Evolutionary conservation across 2,888 invertebrate species (phyloP).

Genomic region (Eupithecia exiguata): DNA sequence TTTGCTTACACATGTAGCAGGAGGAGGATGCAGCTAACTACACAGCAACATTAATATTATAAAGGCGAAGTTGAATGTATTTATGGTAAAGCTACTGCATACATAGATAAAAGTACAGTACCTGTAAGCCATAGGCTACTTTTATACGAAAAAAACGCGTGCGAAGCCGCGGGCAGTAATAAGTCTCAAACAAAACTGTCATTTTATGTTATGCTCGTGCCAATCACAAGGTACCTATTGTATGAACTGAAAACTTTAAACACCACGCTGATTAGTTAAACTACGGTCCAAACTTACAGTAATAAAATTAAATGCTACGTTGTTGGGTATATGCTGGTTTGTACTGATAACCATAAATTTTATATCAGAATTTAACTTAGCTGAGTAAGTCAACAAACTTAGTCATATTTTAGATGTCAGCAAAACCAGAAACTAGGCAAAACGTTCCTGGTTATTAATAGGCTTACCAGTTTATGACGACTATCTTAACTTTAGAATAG

Average conservation of each 20-base stretch:
- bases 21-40: background rate
- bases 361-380: background rate
- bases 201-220: background rate
- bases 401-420: background rate
- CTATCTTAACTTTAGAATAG: background rate
- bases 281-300: background rate
- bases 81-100: background rate
- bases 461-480: constrained; percentile 1
- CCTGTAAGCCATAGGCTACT: background rate
- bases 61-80: background rate
- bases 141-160: background rate
- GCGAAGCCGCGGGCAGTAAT: too few relatives aligned
- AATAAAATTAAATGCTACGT: background rate
- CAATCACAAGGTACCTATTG: background rate
- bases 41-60: background rate
- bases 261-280: background rate
- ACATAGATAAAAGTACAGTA: background rate
- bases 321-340: too few relatives aligned
- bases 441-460: background rate
- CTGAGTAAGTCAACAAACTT: constrained; percentile 4
- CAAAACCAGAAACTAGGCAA: background rate
- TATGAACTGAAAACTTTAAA: background rate
- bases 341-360: too few relatives aligned
- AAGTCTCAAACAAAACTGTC: background rate
- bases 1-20: background rate